These are phyloP conservation scores for Ciconia maguari DNA, from an alignment of 2,113 vertebrate species.

Conservation along the genomic window DNA sequence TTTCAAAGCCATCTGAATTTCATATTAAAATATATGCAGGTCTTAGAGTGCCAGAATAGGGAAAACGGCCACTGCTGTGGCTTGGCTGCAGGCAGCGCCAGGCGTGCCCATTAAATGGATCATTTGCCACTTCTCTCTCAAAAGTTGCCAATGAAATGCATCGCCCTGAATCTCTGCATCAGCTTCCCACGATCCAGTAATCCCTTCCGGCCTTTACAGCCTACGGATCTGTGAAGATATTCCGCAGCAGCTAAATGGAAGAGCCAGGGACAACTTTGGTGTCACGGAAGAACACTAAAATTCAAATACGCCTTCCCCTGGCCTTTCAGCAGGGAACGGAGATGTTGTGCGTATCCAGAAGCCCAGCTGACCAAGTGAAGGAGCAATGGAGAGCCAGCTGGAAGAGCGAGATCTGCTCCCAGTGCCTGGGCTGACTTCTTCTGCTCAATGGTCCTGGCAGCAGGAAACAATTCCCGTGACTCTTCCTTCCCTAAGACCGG, in stretches of 20 bases:
- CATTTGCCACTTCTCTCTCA: neutral
- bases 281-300: neutral
- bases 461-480: neutral
- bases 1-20: neutral
- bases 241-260: neutral
- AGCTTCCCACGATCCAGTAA: neutral
- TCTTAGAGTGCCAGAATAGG: neutral
- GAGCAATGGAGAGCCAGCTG: neutral
- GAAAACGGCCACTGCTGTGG: neutral
- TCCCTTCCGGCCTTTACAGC: neutral
- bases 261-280: neutral
- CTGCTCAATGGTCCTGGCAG: neutral
- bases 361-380: neutral
- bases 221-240: neutral
- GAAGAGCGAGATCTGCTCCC: neutral
- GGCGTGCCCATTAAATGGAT: neutral
- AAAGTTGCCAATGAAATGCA: neutral
- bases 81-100: neutral
- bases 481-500: neutral
- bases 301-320: neutral
- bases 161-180: neutral
- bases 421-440: neutral
- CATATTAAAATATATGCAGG: neutral
- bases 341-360: neutral
- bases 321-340: neutral